Evolutionary conservation across 2,113 vertebrate genomes (phyloP).

Genomic region (Riparia riparia): DNA sequence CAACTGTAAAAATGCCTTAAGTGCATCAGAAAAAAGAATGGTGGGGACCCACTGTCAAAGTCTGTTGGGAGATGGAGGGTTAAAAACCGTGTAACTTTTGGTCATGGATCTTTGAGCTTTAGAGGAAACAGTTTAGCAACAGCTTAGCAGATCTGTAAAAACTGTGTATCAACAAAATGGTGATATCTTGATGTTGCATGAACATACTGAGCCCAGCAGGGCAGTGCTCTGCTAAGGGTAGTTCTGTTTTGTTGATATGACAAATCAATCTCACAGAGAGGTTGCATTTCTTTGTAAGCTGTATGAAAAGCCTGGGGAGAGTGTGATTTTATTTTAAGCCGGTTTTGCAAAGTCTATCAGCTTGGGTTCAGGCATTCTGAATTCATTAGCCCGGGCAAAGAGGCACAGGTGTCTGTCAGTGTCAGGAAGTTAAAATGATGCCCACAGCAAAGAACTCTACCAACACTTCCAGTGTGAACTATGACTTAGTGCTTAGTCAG

Average conservation of each 20-base stretch:
- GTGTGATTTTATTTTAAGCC: background rate
- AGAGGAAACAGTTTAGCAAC: background rate
- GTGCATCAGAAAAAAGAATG: background rate
- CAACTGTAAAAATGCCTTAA: background rate
- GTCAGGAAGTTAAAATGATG: background rate
- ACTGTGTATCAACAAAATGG: background rate
- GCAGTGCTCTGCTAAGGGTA: background rate
- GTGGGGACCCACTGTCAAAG: background rate
- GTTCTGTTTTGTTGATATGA: background rate
- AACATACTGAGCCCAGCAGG: background rate
- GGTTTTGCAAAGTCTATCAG: background rate
- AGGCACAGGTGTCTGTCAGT: background rate
- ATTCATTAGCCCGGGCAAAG: background rate
- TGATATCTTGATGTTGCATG: background rate
- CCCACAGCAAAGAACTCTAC: background rate
- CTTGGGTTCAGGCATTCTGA: background rate
- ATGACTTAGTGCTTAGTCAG: background rate
- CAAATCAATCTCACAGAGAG: background rate
- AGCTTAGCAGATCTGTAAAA: background rate
- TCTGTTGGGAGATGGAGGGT: background rate
- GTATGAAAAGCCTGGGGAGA: background rate
- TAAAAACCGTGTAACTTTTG: background rate
- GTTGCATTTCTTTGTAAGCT: background rate
- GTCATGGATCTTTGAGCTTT: background rate
- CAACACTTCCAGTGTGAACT: fast-evolving